These are phyloP conservation scores for Macaria notata DNA, from an alignment of 2,888 invertebrate genomes.

Conservation along the genomic window DNA sequence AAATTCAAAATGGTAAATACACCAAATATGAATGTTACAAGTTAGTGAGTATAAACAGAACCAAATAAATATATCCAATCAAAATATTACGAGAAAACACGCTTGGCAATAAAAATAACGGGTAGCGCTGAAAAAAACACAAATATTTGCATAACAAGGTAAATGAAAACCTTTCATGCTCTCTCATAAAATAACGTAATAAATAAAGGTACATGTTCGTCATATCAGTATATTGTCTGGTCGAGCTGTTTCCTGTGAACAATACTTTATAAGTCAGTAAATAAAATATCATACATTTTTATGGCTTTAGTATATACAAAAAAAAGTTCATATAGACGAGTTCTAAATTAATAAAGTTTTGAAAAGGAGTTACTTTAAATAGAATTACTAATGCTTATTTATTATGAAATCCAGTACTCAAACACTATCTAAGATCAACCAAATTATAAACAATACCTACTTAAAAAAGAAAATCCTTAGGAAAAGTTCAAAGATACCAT, in stretches of 20 bases:
- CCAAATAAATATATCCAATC: slow-evolving; percentile 21
- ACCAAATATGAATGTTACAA: no score
- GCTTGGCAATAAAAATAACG: slow-evolving; percentile 23
- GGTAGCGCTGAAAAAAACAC: slow-evolving; percentile 20
- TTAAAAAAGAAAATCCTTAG: no score
- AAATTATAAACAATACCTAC: no score
- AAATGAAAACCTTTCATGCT: slow-evolving; percentile 34
- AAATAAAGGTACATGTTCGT: slow-evolving; percentile 39
- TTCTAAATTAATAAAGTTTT: no score
- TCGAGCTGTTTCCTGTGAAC: slow-evolving; percentile 22
- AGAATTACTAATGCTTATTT: no score
- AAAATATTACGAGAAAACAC: slow-evolving; percentile 16
- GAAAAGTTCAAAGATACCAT: no score
- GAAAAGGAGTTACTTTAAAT: no score
- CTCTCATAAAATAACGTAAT: slow-evolving; percentile 30
- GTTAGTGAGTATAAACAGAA: slow-evolving; percentile 18
- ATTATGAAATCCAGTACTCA: no score
- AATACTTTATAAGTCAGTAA: slow-evolving; percentile 4
- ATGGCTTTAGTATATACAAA: no score
- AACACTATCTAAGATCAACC: no score
- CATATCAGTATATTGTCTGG: slow-evolving; percentile 45
- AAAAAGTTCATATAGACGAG: no score
- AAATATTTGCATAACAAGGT: slow-evolving; percentile 34
- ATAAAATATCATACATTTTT: background rate
- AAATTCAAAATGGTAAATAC: no score